A percentile compares a stretch with the other conserved stretches of the same genome.
phyloP scores from a whole-genome alignment of 92 coral and sea anemone genomes.

The Isaurus tuberculatus region DNA sequence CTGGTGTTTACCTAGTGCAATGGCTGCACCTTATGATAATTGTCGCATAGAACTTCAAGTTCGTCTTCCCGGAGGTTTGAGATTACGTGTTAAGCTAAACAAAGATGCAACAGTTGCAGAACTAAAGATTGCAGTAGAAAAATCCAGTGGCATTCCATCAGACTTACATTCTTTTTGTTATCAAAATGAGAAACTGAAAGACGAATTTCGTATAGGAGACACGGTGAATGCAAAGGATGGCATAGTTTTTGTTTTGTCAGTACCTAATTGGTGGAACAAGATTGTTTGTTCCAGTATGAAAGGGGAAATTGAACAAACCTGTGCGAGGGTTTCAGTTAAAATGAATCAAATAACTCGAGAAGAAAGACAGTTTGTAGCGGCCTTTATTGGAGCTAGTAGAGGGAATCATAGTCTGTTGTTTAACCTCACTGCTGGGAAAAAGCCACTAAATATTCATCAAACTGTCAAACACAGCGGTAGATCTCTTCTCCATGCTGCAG shows the following conservation, averaged over 20 bases:
- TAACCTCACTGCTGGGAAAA: constrained; percentile 47
- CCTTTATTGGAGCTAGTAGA: constrained; percentile 65
- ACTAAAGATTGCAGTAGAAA: constrained; percentile 55
- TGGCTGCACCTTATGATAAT: neutral
- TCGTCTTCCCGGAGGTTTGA: constrained; percentile 43
- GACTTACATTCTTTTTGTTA: constrained; percentile 55
- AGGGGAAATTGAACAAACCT: constrained; percentile 60
- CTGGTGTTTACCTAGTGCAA: neutral
- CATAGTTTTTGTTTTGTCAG: constrained; percentile 38
- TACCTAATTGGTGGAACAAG: constrained; percentile 62
- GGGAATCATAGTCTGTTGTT: constrained; percentile 54
- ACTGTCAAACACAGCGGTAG: constrained; percentile 65
- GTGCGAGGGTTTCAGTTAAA: constrained; percentile 56
- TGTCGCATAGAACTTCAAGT: constrained; percentile 1
- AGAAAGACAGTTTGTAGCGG: constrained; percentile 67
- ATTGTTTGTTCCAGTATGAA: constrained; percentile 59
- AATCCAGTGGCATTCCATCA: constrained; percentile 58
- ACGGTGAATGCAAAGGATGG: constrained; percentile 1
- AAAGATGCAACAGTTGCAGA: constrained; percentile 41
- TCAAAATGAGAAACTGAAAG: constrained; percentile 35
- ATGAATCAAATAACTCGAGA: constrained; percentile 66
- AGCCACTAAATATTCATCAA: constrained; percentile 38
- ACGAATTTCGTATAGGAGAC: constrained; percentile 59
- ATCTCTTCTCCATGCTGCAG: constrained; percentile 65
- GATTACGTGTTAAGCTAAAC: constrained; percentile 11